Percentiles rank a stretch among this genome's conserved stretches.
These are phyloP conservation scores for Drosophila acutilabella DNA, from an alignment of 2,888 invertebrate species.

Conservation along the genomic window DNA sequence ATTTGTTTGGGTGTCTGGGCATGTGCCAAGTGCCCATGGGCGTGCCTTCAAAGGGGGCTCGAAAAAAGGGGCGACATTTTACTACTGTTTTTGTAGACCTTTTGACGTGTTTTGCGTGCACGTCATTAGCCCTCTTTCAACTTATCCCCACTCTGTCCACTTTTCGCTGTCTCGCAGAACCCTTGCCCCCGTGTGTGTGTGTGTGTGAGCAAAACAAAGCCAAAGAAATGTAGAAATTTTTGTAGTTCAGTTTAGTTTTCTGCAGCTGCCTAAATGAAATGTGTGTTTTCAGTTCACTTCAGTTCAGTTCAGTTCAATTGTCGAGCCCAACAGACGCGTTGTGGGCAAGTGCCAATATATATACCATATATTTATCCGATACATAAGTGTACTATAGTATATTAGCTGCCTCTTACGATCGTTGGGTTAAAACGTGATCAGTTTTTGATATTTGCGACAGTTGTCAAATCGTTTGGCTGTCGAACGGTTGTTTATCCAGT, in stretches of 20 bases:
- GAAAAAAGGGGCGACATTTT: conserved; percentile 1
- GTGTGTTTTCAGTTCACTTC: conserved; percentile 31
- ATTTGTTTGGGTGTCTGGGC: conserved; percentile 38
- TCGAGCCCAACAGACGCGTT: conserved; percentile 58
- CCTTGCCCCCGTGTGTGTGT: conserved; percentile 38
- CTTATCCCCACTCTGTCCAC: background rate
- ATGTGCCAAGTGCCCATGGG: conserved; percentile 29
- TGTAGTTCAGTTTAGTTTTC: conserved; percentile 28
- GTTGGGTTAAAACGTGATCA: conserved; percentile 30
- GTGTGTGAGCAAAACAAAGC: conserved; percentile 66
- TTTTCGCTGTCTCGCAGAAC: conserved; percentile 31
- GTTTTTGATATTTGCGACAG: conserved; percentile 29
- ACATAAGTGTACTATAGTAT: background rate
- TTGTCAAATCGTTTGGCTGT: conserved; percentile 32
- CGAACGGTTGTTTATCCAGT: conserved; percentile 37
- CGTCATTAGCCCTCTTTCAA: conserved; percentile 58
- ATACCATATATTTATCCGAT: conserved; percentile 2
- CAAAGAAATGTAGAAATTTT: conserved; percentile 69
- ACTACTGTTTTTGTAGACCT: conserved; percentile 33
- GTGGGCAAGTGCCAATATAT: conserved; percentile 39
- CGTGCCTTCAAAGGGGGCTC: background rate
- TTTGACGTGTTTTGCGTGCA: conserved; percentile 62
- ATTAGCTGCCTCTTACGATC: conserved; percentile 30
- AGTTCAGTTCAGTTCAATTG: conserved; percentile 65
- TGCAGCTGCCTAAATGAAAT: conserved; percentile 69